A percentile compares a stretch with the other conserved stretches of the same genome.
Evolutionary conservation across 2,797 vertebrate genomes (phyloP).

Genomic region (Sphaeramia orbicularis): DNA sequence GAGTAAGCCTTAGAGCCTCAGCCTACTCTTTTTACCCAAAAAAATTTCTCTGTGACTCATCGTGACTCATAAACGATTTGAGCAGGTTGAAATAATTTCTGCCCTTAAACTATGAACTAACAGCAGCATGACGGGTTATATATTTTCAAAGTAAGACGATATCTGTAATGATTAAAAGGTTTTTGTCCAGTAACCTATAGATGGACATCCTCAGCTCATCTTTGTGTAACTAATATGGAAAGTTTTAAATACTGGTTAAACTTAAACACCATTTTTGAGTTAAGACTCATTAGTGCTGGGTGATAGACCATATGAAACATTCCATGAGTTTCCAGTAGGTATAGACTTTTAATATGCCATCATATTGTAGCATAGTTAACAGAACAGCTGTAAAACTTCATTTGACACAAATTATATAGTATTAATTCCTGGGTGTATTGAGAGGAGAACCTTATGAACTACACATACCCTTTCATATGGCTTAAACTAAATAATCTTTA

Average conservation of each 20-base stretch:
- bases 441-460: too few relatives aligned
- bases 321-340: too few relatives aligned
- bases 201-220: conserved; percentile 11
- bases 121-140: neutral
- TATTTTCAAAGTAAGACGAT: neutral
- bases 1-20: conserved; percentile 50
- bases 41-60: neutral
- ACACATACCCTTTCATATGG: too few relatives aligned
- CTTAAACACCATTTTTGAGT: conserved; percentile 27
- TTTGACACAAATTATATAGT: too few relatives aligned
- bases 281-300: neutral
- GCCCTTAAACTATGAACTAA: neutral
- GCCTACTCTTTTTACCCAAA: neutral
- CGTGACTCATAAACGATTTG: too few relatives aligned
- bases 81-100: neutral
- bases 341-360: neutral
- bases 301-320: too few relatives aligned
- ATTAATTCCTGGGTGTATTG: too few relatives aligned
- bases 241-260: conserved; percentile 7
- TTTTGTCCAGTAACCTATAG: conserved; percentile 12
- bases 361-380: too few relatives aligned
- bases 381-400: too few relatives aligned
- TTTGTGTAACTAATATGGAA: conserved; percentile 3
- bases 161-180: neutral
- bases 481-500: too few relatives aligned